Evolutionary conservation across 2,113 vertebrate genomes (phyloP), one percentile per base, ranked within the genome.

Genomic region (Aphyosemion australe): DNA sequence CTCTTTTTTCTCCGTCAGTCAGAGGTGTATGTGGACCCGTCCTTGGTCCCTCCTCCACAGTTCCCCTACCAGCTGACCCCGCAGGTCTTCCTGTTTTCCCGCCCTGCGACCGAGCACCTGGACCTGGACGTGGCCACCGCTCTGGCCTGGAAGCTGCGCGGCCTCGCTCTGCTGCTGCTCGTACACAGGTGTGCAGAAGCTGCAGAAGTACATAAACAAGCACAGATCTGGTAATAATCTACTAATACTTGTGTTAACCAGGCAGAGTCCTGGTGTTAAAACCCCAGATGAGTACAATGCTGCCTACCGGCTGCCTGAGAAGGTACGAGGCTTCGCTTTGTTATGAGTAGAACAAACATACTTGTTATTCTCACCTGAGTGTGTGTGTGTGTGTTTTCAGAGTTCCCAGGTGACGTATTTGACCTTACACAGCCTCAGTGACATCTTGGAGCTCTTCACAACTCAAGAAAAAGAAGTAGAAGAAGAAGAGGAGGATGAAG

Each of bases 41-140:
- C 94, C 42, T 90, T 90, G 11, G 91, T 96, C 61, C 93, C 92
- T 49, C 92, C 93, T 0, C 72, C 95, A 88, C 87, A 66, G 92
- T 64, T 94, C 92, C 72, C 94, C 34, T 94, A 95, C 58, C 94
- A 97, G 3, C 93, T 95, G 41, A 90, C 94, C 0, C 95, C 97
- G 0, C 90, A 97, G 71, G 88, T 99, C 51, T 98, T 98, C 83
- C 90, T 98, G 61, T 93, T 98, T 80, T 93, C 94, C 67, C 94
- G 79, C 55, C 87, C 92, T 0, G 91, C 92, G 13, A 97, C 95
- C 0, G 77, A 92, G 0, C 93, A 92, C 65, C 89, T 91, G 13
- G 97, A 98, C 79, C 88, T 82, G 84, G 90, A 69, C 80, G 94
- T 89, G 1, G 96, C 97, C 59, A 88, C 93, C 53, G 82, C 90